Percentiles rank a stretch among this genome's conserved stretches.
Evolutionary conservation across 2,113 vertebrate species (phyloP).

Genomic region (Myanophis thanlyinensis): DNA sequence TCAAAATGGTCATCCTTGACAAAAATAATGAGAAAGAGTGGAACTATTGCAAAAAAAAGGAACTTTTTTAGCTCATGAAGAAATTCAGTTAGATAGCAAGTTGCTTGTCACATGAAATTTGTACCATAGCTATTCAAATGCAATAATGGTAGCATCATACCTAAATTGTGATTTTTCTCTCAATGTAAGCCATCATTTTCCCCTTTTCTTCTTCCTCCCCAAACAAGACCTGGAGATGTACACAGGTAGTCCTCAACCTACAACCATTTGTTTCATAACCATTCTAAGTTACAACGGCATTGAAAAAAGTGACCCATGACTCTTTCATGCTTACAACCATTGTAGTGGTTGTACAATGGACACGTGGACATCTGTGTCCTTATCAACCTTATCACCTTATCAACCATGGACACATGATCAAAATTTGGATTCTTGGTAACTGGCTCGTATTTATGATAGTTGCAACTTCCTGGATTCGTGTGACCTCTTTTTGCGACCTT

Average conservation of each 20-base stretch:
- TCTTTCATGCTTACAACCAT: background rate
- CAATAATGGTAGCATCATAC: background rate
- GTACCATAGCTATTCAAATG: background rate
- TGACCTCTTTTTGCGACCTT: background rate
- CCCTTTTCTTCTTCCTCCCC: background rate
- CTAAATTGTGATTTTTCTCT: background rate
- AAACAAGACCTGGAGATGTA: background rate
- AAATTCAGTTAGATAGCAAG: background rate
- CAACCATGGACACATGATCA: background rate
- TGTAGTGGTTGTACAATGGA: too few relatives aligned
- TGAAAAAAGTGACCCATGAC: background rate
- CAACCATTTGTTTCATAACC: background rate
- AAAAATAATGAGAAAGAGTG: background rate
- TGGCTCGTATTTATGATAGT: background rate
- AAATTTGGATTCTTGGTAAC: background rate
- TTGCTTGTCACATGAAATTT: background rate
- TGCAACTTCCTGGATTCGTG: background rate
- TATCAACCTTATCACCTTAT: too few relatives aligned
- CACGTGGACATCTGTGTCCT: too few relatives aligned
- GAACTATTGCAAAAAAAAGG: background rate
- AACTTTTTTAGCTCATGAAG: background rate
- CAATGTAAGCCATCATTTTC: background rate
- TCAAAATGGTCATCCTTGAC: background rate
- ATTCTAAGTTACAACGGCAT: background rate
- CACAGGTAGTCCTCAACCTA: background rate